Conservation (phyloP, 2,797 vertebrate genomes). For the Pogonophryne albipinna region DNA sequence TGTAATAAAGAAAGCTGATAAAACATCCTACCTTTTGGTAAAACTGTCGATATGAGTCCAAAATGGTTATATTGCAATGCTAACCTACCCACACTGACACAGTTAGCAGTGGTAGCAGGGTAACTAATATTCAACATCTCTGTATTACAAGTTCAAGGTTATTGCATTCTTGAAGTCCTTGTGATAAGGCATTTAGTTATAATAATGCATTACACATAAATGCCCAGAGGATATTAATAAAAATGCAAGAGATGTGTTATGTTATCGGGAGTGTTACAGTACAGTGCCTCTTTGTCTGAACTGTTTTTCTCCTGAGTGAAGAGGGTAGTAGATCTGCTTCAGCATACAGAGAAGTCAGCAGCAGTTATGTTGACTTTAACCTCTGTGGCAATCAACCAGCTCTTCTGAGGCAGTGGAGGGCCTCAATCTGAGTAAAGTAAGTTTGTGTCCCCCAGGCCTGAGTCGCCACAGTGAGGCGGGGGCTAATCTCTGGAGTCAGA, state of each 20-base stretch:
- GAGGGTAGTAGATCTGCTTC: not conserved
- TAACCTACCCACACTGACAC: slow-evolving; percentile 5
- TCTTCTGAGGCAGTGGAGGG: slow-evolving; percentile 24
- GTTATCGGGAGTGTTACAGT: not conserved
- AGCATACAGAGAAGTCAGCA: slow-evolving; percentile 16
- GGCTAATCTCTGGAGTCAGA: slow-evolving; percentile 30
- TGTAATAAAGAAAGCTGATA: not conserved
- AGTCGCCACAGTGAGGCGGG: slow-evolving; percentile 47
- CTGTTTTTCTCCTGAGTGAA: slow-evolving; percentile 11
- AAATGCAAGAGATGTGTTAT: not conserved
- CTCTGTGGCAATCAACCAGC: slow-evolving; percentile 38
- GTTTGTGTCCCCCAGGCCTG: slow-evolving; percentile 36
- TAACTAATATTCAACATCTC: slow-evolving; percentile 11
- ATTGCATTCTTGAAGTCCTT: not conserved
- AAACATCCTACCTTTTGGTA: not conserved
- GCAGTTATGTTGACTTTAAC: slow-evolving; percentile 24
- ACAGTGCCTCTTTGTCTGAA: slow-evolving; percentile 9
- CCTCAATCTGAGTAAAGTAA: slow-evolving; percentile 27
- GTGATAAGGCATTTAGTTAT: slow-evolving; percentile 7
- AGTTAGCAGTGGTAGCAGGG: not conserved
- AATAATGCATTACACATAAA: slow-evolving; percentile 27
- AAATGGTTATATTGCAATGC: not conserved
- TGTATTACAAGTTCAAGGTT: slow-evolving; percentile 9
- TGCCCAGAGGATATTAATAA: slow-evolving; percentile 18
- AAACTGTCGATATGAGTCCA: not conserved